A percentile compares a stretch with the other conserved stretches of the same genome.
phyloP scores from a whole-genome alignment of 2,888 invertebrate genomes.

The Anthrax anthrax region DNA sequence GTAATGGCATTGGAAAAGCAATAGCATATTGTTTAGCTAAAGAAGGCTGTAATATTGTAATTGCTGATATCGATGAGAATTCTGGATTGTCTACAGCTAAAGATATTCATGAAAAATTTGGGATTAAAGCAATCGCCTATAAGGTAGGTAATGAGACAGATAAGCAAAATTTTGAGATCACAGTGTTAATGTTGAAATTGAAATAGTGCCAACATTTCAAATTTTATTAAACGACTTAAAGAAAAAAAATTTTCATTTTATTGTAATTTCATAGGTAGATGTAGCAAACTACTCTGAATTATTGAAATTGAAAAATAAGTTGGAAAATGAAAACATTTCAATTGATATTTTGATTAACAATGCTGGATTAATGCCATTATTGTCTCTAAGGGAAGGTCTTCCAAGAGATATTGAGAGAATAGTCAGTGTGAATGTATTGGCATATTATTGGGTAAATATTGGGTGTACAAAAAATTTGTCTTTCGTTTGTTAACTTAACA shows the following conservation, averaged over 20 bases:
- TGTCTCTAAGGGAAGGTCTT: conserved; percentile 28
- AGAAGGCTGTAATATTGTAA: conserved; percentile 33
- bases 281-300: conserved; percentile 30
- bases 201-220: no score
- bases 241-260: no score
- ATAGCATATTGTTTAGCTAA: conserved; percentile 31
- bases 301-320: conserved; percentile 25
- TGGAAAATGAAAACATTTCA: conserved; percentile 31
- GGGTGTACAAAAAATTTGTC: not conserved
- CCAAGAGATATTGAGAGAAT: conserved; percentile 33
- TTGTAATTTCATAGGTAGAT: conserved; percentile 23
- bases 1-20: conserved; percentile 36
- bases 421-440: conserved; percentile 33
- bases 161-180: not conserved
- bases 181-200: no score
- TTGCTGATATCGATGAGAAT: conserved; percentile 31
- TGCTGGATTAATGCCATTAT: conserved; percentile 34
- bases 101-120: no score
- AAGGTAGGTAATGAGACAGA: conserved; percentile 17
- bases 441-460: conserved; percentile 33
- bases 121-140: conserved; percentile 26
- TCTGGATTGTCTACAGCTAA: conserved; percentile 13
- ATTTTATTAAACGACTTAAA: no score
- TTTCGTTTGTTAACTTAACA: not conserved
- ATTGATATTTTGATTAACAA: conserved; percentile 37